Evolutionary conservation across 2,888 invertebrate genomes (phyloP).

Genomic region (Drosophila sordidapex): DNA sequence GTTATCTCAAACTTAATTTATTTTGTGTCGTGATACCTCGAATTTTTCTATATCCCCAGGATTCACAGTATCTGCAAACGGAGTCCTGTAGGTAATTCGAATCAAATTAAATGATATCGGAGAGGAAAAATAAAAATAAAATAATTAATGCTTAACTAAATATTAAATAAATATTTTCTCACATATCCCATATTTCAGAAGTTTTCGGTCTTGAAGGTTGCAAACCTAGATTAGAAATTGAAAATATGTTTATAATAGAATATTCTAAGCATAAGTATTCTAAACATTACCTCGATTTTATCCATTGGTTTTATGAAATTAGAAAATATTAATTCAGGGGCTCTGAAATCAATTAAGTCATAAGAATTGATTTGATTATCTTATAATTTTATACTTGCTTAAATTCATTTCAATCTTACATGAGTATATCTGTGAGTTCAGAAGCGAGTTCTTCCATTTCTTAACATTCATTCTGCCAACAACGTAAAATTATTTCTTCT

Average conservation of each 20-base stretch:
- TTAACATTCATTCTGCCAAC: accelerated
- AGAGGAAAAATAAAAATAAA: not conserved
- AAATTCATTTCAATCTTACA: not conserved
- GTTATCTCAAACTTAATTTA: not conserved
- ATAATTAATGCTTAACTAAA: not conserved
- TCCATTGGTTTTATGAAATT: not conserved
- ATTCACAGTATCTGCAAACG: not conserved
- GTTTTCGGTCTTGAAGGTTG: accelerated
- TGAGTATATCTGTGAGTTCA: not conserved
- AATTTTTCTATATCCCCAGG: not conserved
- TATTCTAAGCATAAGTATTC: not conserved
- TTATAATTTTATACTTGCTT: not conserved
- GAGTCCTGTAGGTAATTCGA: not conserved
- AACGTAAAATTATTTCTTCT: not conserved
- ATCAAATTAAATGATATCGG: no score
- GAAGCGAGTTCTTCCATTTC: not conserved
- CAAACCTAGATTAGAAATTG: not conserved
- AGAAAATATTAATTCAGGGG: not conserved
- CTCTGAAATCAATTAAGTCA: not conserved
- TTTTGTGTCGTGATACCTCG: not conserved
- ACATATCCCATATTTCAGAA: not conserved
- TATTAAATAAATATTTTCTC: not conserved
- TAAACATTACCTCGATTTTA: not conserved
- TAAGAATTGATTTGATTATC: not conserved
- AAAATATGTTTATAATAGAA: not conserved